These are phyloP conservation scores for Nibea coibor DNA, from an alignment of 2,113 vertebrate species.

Conservation along the genomic window DNA sequence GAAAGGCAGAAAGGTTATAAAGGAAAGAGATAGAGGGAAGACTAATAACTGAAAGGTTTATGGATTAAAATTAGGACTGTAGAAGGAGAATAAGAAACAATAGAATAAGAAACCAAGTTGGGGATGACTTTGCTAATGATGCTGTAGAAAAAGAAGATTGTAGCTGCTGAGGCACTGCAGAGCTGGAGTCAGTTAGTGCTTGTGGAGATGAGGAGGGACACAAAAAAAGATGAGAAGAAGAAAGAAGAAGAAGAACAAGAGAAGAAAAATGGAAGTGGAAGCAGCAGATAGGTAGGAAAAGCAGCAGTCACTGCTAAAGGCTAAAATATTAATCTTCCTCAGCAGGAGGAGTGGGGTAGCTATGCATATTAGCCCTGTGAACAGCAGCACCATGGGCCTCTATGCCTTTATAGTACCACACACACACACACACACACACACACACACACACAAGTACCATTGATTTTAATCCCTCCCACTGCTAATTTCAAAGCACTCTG, in stretches of 20 bases:
- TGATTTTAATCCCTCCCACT: constrained; percentile 31
- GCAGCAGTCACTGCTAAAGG: constrained; percentile 31
- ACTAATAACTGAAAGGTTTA: constrained; percentile 24
- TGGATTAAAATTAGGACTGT: constrained; percentile 1
- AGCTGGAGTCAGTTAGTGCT: not conserved
- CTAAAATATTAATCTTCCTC: constrained; percentile 53
- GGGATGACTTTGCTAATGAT: constrained; percentile 19
- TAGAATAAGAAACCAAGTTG: not conserved
- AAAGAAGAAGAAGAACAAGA: not conserved
- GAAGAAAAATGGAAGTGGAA: constrained; percentile 18
- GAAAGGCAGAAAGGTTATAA: not conserved
- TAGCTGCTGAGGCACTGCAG: not conserved
- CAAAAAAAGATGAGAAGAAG: constrained; percentile 13
- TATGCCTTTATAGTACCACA: constrained; percentile 19
- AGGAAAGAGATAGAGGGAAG: constrained; percentile 17
- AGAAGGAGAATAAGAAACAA: not conserved
- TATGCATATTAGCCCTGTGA: constrained; percentile 46
- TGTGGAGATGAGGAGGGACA: not conserved
- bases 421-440: constrained; percentile 19
- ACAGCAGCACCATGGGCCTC: not conserved
- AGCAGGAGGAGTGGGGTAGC: constrained; percentile 17
- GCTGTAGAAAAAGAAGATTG: not conserved
- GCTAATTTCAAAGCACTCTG: constrained; percentile 52
- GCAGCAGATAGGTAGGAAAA: constrained; percentile 50
- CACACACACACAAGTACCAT: constrained; percentile 32